phyloP scores from a whole-genome alignment of 2,888 invertebrate species.

The Rosalia funebris region DNA sequence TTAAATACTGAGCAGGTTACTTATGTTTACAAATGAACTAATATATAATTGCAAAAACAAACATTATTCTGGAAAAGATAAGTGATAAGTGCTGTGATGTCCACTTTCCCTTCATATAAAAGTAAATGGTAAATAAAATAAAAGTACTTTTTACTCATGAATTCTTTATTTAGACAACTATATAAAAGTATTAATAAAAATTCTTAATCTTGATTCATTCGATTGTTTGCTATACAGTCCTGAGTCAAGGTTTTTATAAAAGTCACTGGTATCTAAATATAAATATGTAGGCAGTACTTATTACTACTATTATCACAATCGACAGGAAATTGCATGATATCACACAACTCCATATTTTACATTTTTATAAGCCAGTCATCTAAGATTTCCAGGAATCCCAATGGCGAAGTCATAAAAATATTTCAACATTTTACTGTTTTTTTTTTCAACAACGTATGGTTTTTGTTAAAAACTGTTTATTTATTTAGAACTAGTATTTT shows the following conservation, averaged over 20 bases:
- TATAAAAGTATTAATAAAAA: conserved; percentile 17
- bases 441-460: no score
- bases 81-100: no score
- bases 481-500: no score
- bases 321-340: conserved; percentile 37
- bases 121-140: no score
- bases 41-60: no score
- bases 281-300: conserved; percentile 23
- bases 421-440: no score
- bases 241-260: conserved; percentile 31
- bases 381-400: conserved; percentile 1
- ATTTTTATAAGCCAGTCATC: conserved; percentile 12
- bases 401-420: neutral
- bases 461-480: no score
- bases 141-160: conserved; percentile 9
- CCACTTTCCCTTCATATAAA: no score
- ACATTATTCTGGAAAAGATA: no score
- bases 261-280: conserved; percentile 32
- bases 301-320: conserved; percentile 45
- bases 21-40: no score
- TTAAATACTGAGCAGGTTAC: no score
- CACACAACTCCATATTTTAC: conserved; percentile 31
- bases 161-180: conserved; percentile 12
- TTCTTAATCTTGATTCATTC: conserved; percentile 14
- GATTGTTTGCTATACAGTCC: conserved; percentile 27